These are phyloP conservation scores for Pseudonaja textilis DNA, from an alignment of 2,113 vertebrate species.

Conservation along the genomic window DNA sequence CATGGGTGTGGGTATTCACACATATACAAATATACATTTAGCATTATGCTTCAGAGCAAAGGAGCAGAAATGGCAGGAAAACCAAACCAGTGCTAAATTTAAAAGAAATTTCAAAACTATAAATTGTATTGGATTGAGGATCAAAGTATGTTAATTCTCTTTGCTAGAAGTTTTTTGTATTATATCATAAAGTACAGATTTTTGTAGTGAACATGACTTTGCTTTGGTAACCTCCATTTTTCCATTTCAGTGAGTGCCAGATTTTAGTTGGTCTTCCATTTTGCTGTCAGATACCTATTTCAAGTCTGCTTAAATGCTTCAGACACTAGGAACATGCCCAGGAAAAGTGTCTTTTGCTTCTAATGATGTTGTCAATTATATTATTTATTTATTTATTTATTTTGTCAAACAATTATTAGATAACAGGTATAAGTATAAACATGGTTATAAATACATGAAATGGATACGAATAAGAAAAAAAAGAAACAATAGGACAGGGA, in stretches of 20 bases:
- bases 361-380: too few relatives aligned
- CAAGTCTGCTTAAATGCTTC: not conserved
- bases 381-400: too few relatives aligned
- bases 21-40: not conserved
- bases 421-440: too few relatives aligned
- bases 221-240: not conserved
- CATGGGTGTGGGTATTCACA: not conserved
- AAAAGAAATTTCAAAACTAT: not conserved
- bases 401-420: too few relatives aligned
- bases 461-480: too few relatives aligned
- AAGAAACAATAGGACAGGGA: too few relatives aligned
- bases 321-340: not conserved
- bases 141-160: not conserved
- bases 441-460: too few relatives aligned
- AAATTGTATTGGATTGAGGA: not conserved
- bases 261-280: not conserved
- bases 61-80: not conserved
- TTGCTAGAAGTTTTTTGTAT: not conserved
- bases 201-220: not conserved
- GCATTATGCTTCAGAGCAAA: not conserved
- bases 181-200: not conserved
- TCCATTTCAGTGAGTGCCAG: not conserved
- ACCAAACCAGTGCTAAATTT: not conserved
- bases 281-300: not conserved
- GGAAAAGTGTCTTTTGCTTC: not conserved